Base-by-base conservation (phyloP, 2,888 invertebrate genomes). In the Apotomis capreana region DNA sequence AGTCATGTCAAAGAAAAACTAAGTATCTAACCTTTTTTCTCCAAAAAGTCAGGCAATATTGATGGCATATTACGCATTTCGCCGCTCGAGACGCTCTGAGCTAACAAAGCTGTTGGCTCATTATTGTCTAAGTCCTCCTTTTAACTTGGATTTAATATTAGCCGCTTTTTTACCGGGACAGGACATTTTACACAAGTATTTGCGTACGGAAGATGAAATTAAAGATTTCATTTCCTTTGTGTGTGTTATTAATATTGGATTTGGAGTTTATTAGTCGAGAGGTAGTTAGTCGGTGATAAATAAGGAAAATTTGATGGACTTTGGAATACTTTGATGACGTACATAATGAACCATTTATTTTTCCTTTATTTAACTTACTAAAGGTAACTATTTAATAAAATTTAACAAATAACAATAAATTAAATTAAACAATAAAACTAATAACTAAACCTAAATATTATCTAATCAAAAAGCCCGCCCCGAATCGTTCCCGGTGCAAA, bases 71-170 rank as follows among this genome's bases (percentile, higher is more conserved):
- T 65, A 73, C 74, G 68, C 54, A 71, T 61, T 57, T 49, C 70
- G 73, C 67, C 70, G 73, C 74, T 69, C 77, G 44, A 15, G 78
- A 76, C 74, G 78, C 77, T 26, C 26, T 77, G 76, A 79, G 80
- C 78, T 70, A 81, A 82, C 78, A 83, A 46, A 40, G 73, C 79
- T 87, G 87, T 88, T 87, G 82, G 87, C 87, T 88, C 88, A 87
- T 88, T 87, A 87, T 87, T 86, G 85, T 84, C 79, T 80, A 83
- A 86, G 79, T 80, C 84, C 80, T 80, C 84, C 79, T 76, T 79
- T 81, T 76, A 82, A 83, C 80, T 82, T 75, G 75, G 78, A 78
- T 83, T 84, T 82, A 84, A 83, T 86, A 85, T 84, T 79, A 76
- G 77, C 77, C 68, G 74, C 68, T 74, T 79, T 78, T 77, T 78